These are phyloP conservation scores for Tetraneura akinire DNA, from an alignment of 1,140 invertebrate genomes.

Conservation along the genomic window DNA sequence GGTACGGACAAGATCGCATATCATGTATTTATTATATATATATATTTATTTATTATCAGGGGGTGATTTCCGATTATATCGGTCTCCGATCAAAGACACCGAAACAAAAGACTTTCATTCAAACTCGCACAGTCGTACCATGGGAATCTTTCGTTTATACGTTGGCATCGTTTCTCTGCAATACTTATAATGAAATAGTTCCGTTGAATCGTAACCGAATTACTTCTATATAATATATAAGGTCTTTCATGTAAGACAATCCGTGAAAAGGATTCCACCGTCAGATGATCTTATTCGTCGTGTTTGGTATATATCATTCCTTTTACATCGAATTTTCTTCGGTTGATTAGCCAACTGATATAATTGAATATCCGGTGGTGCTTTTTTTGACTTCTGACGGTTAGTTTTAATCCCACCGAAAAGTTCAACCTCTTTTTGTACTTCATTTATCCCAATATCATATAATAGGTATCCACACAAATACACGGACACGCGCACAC, in stretches of 20 bases:
- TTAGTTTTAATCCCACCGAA: slow-evolving; percentile 35
- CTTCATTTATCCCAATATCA: too few relatives aligned
- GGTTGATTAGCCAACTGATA: slow-evolving; percentile 34
- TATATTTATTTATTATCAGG: not conserved
- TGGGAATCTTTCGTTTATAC: too few relatives aligned
- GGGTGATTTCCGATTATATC: slow-evolving; percentile 17
- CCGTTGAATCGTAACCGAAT: slow-evolving; percentile 11
- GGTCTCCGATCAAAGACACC: slow-evolving; percentile 7
- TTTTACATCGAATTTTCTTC: slow-evolving; percentile 41
- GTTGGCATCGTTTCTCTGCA: not conserved
- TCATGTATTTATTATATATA: not conserved
- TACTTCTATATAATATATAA: not conserved
- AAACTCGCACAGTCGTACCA: slow-evolving; percentile 13
- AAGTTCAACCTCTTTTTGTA: slow-evolving; percentile 20
- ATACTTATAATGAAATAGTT: slow-evolving; percentile 46
- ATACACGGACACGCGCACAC: too few relatives aligned
- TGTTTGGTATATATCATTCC: slow-evolving; percentile 33
- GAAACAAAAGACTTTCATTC: not conserved
- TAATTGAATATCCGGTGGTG: slow-evolving; percentile 12
- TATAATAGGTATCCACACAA: too few relatives aligned
- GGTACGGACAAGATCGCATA: too few relatives aligned
- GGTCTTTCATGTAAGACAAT: slow-evolving; percentile 47
- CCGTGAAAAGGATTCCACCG: slow-evolving; percentile 23
- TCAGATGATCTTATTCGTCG: not conserved
- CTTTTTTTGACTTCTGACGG: slow-evolving; percentile 45